phyloP scores from a whole-genome alignment of 2,113 vertebrate genomes.

The Alligator mississippiensis region DNA sequence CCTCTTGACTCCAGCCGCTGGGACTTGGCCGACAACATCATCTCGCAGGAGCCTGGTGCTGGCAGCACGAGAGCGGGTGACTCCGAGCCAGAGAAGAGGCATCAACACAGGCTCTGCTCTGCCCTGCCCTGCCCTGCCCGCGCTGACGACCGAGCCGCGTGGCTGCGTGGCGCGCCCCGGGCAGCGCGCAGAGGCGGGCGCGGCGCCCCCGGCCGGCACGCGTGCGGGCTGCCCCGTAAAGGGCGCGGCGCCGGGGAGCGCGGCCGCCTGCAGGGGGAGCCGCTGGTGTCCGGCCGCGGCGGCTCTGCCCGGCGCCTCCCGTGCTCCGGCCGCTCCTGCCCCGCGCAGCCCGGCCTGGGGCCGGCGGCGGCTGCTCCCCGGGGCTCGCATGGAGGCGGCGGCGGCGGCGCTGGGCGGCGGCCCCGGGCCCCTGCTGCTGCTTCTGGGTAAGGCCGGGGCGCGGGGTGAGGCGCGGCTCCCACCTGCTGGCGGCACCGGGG shows the following conservation, averaged over 20 bases:
- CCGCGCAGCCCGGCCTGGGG: neutral
- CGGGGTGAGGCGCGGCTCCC: conserved; percentile 49
- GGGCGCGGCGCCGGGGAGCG: accelerated
- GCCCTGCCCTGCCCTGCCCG: no score
- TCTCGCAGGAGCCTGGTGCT: no score
- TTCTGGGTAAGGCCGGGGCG: no score
- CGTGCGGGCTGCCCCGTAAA: neutral
- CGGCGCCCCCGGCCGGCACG: neutral
- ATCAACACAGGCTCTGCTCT: no score
- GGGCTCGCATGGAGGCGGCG: conserved; percentile 26
- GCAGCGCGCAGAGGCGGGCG: no score
- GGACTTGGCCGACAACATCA: no score
- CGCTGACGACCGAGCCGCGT: no score
- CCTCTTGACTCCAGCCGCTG: no score
- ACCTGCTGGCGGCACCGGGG: conserved; percentile 46
- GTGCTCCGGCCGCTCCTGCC: neutral
- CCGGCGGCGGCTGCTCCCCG: neutral
- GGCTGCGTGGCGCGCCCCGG: no score
- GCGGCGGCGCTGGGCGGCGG: conserved; percentile 8
- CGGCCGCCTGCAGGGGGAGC: neutral
- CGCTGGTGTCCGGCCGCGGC: neutral
- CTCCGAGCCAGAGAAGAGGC: no score
- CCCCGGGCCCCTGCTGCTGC: conserved; percentile 48
- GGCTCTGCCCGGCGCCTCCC: neutral
- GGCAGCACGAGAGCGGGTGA: no score